Evolutionary conservation across 2,888 invertebrate species (phyloP), one percentile per base, ranked within the genome.

Genomic region (Habroteleia sp.): DNA sequence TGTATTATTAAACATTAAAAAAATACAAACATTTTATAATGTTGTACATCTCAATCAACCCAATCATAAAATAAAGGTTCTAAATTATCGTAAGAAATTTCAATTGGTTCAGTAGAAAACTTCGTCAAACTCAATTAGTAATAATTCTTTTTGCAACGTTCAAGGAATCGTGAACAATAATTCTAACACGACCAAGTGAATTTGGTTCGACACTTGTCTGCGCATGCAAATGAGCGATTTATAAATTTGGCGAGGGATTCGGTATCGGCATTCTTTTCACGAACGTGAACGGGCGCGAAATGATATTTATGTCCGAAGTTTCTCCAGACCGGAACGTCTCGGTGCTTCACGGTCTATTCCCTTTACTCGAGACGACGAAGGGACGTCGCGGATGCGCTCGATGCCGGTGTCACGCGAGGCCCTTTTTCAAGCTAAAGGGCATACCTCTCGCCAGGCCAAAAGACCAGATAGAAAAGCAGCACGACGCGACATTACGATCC

Each of bases 401-500:
- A 71, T 60, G 69, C 31, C 52, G 52, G 41, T 58, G 69, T 75
- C 58, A 65, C 58, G 60, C 69, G 27, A 27, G 31, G 48, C 50
- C 8, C 71, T 62, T 63, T 60, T 76, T 73, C 75, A 62, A 66
- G 20, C 42, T 20, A 33, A 35, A 20, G 42, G 42, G 42, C 60
- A 56, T 44, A 52, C 68, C 62, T 73, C 58, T 74, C 39, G 48
- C 23, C 37, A 48, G 33, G 63, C 62, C 48, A 62, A 60, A 58
- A 33, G 50, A 58, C 25, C 48, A 46, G 58, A 71, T 63, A 77
- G 71, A 74, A 66, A 74, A 54, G 54, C 29, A 8, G 2, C 33
- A 52, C 68, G 44, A 54, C 50, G 73, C 66, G 42, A 79, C 82
- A 85, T 88, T 88, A 87, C 85, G 87, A 82, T 79, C 85, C 85